Percentiles rank a stretch among this genome's conserved stretches.
phyloP scores from a whole-genome alignment of 2,888 invertebrate species.

The Acronicta alni region DNA sequence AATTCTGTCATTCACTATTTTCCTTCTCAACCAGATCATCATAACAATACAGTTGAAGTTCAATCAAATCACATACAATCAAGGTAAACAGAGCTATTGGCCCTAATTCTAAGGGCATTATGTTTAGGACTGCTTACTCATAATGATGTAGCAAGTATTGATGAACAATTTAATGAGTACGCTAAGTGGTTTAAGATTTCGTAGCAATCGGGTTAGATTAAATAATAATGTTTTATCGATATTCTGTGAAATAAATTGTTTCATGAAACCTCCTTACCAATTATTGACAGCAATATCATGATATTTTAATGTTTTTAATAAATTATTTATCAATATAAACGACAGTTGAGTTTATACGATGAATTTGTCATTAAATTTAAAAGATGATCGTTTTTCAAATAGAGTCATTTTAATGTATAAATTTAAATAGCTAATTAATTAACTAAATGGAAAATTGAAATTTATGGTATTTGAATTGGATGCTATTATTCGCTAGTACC shows the following conservation, averaged over 20 bases:
- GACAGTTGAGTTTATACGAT: not conserved
- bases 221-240: not conserved
- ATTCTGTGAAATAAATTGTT: not conserved
- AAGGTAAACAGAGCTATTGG: conserved; percentile 44
- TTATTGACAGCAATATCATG: not conserved
- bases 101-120: conserved; percentile 38
- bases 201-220: not conserved
- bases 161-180: conserved; percentile 22
- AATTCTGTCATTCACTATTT: not conserved
- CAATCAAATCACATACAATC: conserved; percentile 38
- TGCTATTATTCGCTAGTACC: conserved; percentile 18
- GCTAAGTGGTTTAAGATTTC: conserved; percentile 3
- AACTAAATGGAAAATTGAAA: conserved; percentile 11
- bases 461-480: conserved; percentile 30
- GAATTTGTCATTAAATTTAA: not conserved
- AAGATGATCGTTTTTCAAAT: not conserved
- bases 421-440: too few relatives aligned
- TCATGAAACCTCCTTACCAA: not conserved
- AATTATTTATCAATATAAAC: too few relatives aligned
- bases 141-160: conserved; percentile 26
- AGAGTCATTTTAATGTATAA: not conserved
- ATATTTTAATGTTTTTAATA: not conserved
- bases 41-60: conserved; percentile 22
- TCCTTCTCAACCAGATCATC: conserved; percentile 21
- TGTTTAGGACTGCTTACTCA: conserved; percentile 43